Percentiles rank a stretch among this genome's conserved stretches.
phyloP scores from a whole-genome alignment of 2,797 vertebrate genomes.

The Okamejei kenojei region DNA sequence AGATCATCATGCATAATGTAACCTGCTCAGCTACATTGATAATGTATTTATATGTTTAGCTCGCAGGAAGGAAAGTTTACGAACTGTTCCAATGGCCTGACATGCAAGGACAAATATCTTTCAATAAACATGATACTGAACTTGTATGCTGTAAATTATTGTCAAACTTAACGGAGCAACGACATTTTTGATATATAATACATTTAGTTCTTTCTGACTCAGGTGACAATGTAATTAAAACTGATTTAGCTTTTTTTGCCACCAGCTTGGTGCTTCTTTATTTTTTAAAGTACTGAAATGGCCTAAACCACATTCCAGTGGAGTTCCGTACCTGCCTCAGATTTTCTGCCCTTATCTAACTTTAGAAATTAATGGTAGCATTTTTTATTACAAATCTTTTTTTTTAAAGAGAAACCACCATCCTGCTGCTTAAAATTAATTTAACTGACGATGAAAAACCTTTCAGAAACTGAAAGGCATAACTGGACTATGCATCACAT shows the following conservation, averaged over 20 bases:
- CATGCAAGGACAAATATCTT: background rate
- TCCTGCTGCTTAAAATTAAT: background rate
- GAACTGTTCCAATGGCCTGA: background rate
- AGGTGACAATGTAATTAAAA: background rate
- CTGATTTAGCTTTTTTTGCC: background rate
- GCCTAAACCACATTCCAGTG: background rate
- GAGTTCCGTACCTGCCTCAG: background rate
- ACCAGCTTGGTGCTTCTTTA: background rate
- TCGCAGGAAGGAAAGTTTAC: background rate
- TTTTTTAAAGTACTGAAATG: background rate
- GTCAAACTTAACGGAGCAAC: background rate
- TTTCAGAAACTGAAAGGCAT: background rate
- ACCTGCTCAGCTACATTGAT: background rate
- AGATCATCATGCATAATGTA: background rate
- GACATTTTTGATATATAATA: background rate
- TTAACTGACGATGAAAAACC: background rate
- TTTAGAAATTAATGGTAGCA: background rate
- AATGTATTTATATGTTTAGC: background rate
- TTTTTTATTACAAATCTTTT: background rate
- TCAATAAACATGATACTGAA: conserved; percentile 1
- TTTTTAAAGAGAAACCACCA: background rate
- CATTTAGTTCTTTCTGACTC: background rate
- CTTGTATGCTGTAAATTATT: background rate
- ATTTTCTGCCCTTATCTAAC: background rate
- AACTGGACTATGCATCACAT: background rate